Percentiles rank a stretch among this genome's conserved stretches.
These are phyloP conservation scores for Clarias macrocephalus DNA, from an alignment of 2,113 vertebrate genomes.

Conservation along the genomic window DNA sequence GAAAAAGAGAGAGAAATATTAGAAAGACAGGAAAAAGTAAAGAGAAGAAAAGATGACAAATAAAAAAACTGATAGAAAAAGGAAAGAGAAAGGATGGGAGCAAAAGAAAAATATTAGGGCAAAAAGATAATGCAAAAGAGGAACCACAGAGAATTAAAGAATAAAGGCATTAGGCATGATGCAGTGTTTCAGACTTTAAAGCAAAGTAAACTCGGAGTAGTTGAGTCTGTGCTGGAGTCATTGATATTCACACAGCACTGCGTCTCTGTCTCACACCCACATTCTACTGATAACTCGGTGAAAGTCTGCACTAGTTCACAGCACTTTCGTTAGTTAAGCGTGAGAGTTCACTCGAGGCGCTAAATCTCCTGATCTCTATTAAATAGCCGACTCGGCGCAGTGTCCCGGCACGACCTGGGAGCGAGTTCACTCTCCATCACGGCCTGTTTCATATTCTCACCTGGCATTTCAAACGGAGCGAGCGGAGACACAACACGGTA, in stretches of 20 bases:
- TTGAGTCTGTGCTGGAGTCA: background rate
- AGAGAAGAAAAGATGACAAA: background rate
- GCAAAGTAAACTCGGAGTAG: background rate
- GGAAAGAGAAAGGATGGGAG: background rate
- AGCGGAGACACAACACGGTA: background rate
- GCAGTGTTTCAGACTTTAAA: background rate
- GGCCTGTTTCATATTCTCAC: background rate
- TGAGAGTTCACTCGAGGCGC: background rate
- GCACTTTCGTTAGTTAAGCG: slow-evolving; percentile 5
- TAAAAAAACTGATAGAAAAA: background rate
- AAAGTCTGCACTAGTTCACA: slow-evolving; percentile 8
- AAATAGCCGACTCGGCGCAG: slow-evolving; percentile 15
- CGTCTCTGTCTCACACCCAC: background rate
- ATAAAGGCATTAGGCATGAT: background rate
- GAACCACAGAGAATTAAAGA: background rate
- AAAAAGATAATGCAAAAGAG: background rate
- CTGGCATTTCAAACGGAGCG: slow-evolving; percentile 15
- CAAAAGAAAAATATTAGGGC: background rate
- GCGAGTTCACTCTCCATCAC: background rate
- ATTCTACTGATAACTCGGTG: background rate
- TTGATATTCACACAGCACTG: background rate
- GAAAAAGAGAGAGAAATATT: background rate
- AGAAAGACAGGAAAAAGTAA: background rate
- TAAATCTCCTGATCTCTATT: slow-evolving; percentile 35
- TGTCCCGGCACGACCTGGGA: background rate